phyloP scores from a whole-genome alignment of 2,797 vertebrate genomes.

The Tapirus indicus region DNA sequence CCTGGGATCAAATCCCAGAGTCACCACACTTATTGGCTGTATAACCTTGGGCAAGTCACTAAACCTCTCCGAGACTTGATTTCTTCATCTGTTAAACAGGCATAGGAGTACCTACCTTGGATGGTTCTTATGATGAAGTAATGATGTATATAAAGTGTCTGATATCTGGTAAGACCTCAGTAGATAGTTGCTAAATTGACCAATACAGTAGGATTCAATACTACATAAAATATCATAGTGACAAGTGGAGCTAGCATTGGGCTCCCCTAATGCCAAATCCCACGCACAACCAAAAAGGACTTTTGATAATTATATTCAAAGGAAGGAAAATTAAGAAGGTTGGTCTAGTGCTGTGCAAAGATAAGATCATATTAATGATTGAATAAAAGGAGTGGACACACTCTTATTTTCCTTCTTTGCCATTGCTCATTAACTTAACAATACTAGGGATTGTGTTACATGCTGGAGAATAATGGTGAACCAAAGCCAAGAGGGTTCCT shows the following conservation, averaged over 20 bases:
- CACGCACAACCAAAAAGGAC: background rate
- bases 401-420: background rate
- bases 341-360: background rate
- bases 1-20: background rate
- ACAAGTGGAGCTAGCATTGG: background rate
- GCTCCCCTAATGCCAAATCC: background rate
- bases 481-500: background rate
- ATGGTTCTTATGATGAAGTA: background rate
- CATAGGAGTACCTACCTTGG: background rate
- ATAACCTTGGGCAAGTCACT: background rate
- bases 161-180: background rate
- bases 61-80: background rate
- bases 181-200: background rate
- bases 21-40: background rate
- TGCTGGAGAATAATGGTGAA: background rate
- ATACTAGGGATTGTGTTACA: background rate
- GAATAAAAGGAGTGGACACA: background rate
- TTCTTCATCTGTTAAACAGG: background rate
- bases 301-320: conserved; percentile 15
- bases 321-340: background rate
- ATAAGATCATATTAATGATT: background rate
- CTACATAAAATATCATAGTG: background rate
- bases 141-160: background rate
- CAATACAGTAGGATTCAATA: background rate
- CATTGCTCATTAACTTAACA: background rate